These are phyloP conservation scores for Pelmatolapia mariae DNA, from an alignment of 2,113 vertebrate species.

Conservation along the genomic window DNA sequence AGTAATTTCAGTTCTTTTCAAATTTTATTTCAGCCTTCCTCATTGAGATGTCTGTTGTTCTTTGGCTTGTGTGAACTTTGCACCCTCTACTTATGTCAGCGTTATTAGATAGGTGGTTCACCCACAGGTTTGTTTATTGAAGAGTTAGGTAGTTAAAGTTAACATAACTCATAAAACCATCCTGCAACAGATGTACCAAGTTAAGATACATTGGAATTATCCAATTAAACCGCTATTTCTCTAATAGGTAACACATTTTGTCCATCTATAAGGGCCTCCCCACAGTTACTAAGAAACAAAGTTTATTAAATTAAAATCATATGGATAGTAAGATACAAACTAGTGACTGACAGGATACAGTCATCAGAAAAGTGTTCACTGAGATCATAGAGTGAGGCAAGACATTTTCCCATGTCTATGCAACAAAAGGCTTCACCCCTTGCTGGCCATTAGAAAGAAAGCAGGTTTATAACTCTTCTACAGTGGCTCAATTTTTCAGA, in stretches of 20 bases:
- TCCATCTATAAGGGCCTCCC: background rate
- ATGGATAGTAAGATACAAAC: background rate
- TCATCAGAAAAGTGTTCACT: background rate
- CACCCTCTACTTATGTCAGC: rapidly evolving
- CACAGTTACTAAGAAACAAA: background rate
- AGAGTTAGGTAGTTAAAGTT: background rate
- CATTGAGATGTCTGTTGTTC: background rate
- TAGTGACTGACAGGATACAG: background rate
- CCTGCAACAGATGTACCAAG: background rate
- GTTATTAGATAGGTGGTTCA: rapidly evolving
- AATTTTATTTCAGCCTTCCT: background rate
- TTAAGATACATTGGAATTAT: background rate
- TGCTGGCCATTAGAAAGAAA: background rate
- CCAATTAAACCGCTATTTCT: background rate
- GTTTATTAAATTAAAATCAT: background rate
- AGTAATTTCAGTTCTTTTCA: background rate
- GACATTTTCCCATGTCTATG: background rate
- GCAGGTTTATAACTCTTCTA: background rate
- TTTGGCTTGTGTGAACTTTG: background rate
- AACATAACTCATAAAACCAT: background rate
- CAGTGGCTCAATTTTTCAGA: background rate
- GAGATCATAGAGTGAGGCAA: background rate
- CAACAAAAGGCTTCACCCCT: background rate
- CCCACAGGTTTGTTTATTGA: background rate
- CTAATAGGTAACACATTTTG: background rate